phyloP scores from a whole-genome alignment of 2,113 vertebrate genomes.

The Cebidichthys violaceus region DNA sequence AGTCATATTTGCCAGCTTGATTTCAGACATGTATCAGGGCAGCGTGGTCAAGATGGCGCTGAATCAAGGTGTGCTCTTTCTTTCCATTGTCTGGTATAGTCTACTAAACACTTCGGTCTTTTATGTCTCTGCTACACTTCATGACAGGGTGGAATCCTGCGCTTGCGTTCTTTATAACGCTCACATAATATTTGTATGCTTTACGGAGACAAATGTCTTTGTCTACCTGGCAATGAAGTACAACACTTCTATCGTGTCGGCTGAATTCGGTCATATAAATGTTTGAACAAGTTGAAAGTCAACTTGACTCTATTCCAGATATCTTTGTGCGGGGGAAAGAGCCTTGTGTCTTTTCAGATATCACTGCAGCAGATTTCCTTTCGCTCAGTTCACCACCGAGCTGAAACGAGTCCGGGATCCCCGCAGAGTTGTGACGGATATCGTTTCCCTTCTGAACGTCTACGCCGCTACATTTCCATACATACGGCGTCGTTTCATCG shows the following conservation, averaged over 20 bases:
- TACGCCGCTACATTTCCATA: conserved; percentile 69
- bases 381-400: conserved; percentile 2
- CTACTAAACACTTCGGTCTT: not conserved
- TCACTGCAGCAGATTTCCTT: conserved; percentile 10
- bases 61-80: not conserved
- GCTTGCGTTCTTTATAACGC: too few species aligned
- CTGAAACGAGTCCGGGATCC: conserved; percentile 30
- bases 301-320: not conserved
- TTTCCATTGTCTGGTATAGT: not conserved
- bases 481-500: conserved; percentile 56
- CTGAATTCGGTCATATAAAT: not conserved
- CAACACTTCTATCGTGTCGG: not conserved
- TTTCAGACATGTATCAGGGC: not conserved
- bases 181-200: not conserved
- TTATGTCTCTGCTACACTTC: not conserved
- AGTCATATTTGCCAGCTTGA: not conserved
- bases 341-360: not conserved
- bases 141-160: not conserved
- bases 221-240: not conserved
- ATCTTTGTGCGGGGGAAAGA: not conserved
- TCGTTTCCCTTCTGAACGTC: conserved; percentile 26
- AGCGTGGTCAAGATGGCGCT: not conserved
- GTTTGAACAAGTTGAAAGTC: not conserved
- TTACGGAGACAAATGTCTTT: not conserved
- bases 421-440: conserved; percentile 37